Evolutionary conservation across 2,113 vertebrate species (phyloP).

Genomic region (Otolemur garnettii): DNA sequence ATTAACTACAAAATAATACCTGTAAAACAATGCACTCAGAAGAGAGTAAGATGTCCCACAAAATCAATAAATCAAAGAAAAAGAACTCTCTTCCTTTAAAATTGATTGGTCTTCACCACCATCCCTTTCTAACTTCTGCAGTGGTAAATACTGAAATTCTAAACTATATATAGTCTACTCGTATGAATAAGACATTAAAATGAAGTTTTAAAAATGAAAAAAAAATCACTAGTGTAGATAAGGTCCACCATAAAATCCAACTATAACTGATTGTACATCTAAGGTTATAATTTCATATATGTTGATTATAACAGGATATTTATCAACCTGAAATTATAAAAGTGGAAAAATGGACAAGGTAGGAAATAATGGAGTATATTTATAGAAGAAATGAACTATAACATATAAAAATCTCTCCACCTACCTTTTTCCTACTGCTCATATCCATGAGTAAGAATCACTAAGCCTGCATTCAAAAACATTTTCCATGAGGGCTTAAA

Average conservation of each 20-base stretch:
- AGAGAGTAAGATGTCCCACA: not conserved
- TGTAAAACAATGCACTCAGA: not conserved
- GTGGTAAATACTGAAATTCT: not conserved
- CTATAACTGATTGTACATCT: not conserved
- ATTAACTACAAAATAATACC: not conserved
- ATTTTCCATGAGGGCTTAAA: not conserved
- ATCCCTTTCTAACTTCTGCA: not conserved
- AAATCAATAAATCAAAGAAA: not conserved
- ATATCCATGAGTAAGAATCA: not conserved
- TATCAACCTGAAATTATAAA: not conserved
- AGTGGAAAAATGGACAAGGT: not conserved
- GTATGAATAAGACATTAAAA: constrained; percentile 3
- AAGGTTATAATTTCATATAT: constrained; percentile 15
- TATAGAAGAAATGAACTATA: not conserved
- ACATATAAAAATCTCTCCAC: not conserved
- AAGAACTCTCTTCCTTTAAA: constrained; percentile 24
- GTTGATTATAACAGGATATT: not conserved
- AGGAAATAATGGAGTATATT: constrained; percentile 9
- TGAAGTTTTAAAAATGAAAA: not conserved
- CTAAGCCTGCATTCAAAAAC: constrained; percentile 11
- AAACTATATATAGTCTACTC: not conserved
- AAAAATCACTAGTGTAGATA: not conserved
- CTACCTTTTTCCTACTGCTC: not conserved
- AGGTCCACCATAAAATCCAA: not conserved
- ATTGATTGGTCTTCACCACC: not conserved